Conservation (phyloP, 2,113 vertebrate species). For the Clarias macrocephalus region DNA sequence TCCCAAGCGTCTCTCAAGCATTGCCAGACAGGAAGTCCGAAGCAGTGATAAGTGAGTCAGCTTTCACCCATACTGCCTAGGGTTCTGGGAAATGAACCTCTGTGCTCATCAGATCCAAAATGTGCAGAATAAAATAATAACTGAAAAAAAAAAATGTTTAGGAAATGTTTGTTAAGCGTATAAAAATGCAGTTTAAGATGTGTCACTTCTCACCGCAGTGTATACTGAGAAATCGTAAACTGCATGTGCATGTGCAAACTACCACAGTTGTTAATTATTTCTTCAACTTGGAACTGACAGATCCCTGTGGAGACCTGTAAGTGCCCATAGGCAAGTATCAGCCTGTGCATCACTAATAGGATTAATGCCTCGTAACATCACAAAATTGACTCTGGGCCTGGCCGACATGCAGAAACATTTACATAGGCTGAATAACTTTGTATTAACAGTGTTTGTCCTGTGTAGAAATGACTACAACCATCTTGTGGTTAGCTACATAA, state of each 20-base stretch:
- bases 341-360: conserved; percentile 11
- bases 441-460: neutral
- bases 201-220: neutral
- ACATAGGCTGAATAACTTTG: neutral
- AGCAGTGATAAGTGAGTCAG: neutral
- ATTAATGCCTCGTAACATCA: neutral
- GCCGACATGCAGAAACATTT: neutral
- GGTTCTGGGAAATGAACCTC: neutral
- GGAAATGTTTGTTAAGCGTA: too few species aligned
- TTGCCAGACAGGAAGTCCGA: neutral
- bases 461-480: neutral
- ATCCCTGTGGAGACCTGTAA: neutral
- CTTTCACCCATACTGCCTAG: neutral
- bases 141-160: too few species aligned
- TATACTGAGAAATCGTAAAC: neutral
- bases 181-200: too few species aligned
- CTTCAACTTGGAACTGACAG: neutral
- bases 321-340: neutral
- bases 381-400: neutral
- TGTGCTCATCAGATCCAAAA: neutral
- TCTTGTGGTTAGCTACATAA: neutral
- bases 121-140: neutral
- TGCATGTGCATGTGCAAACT: neutral
- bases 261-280: neutral
- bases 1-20: neutral